Conservation (phyloP, 2,888 invertebrate genomes). For the Cheilosia impressa region DNA sequence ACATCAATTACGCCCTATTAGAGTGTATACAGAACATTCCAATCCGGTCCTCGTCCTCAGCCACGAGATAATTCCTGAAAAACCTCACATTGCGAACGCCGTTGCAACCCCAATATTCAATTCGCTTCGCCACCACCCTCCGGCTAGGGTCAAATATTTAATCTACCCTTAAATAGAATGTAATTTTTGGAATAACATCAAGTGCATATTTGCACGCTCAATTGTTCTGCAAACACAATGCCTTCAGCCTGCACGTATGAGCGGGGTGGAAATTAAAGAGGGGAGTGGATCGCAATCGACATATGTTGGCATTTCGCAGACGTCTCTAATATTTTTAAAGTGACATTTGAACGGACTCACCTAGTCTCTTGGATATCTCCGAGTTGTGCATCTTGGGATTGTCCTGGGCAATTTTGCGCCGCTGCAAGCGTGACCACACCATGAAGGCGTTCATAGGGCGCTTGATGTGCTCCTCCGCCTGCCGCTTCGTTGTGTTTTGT, state of each 20-base stretch:
- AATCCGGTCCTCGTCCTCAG: slow-evolving; percentile 35
- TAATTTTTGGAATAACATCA: slow-evolving; percentile 75
- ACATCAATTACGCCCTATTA: slow-evolving; percentile 68
- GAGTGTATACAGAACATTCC: slow-evolving; percentile 7
- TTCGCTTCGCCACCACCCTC: slow-evolving; percentile 45
- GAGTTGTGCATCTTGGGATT: slow-evolving; percentile 99
- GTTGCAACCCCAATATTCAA: slow-evolving; percentile 34
- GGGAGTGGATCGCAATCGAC: slow-evolving; percentile 41
- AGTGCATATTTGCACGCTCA: slow-evolving; percentile 71
- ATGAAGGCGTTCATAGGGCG: slow-evolving; percentile 99
- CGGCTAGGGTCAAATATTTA: slow-evolving; percentile 73
- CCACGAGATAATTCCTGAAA: slow-evolving; percentile 54
- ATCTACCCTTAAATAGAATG: slow-evolving; percentile 67
- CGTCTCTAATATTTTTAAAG: not conserved
- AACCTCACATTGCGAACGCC: slow-evolving; percentile 63
- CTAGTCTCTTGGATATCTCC: slow-evolving; percentile 96
- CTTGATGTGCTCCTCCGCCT: slow-evolving; percentile 95
- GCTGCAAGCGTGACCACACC: slow-evolving; percentile 97
- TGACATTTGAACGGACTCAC: slow-evolving; percentile 84
- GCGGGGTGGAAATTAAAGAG: not conserved
- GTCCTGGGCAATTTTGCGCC: slow-evolving; percentile 97
- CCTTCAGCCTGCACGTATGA: not conserved
- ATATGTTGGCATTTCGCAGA: slow-evolving; percentile 58
- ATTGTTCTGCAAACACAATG: slow-evolving; percentile 71
- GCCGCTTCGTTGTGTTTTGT: slow-evolving; percentile 84